Percentiles rank a stretch among this genome's conserved stretches.
Evolutionary conservation across 2,797 vertebrate species (phyloP).

Genomic region (Clarias pachynema): DNA sequence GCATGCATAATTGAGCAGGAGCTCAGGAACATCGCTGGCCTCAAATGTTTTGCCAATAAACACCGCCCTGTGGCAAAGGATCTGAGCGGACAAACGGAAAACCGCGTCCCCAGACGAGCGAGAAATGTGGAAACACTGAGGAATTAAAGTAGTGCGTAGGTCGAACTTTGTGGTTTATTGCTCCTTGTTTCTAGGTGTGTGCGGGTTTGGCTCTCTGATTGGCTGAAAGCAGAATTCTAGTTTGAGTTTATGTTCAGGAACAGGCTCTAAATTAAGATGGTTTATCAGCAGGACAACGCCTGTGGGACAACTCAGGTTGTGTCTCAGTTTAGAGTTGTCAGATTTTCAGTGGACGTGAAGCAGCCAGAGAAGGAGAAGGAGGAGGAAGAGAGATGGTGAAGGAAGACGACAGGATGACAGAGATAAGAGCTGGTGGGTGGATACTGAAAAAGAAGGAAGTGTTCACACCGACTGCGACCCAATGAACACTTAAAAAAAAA

Average conservation of each 20-base stretch:
- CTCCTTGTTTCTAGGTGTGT: neutral
- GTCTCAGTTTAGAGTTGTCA: conserved; percentile 32
- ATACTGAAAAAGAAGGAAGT: neutral
- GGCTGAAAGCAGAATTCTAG: neutral
- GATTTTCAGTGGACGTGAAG: conserved; percentile 2
- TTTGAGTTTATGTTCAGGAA: neutral
- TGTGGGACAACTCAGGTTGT: conserved; percentile 19
- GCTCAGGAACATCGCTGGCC: neutral
- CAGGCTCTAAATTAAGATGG: conserved; percentile 6
- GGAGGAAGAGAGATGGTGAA: conserved; percentile 21
- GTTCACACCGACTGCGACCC: conserved; percentile 14
- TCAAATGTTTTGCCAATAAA: neutral
- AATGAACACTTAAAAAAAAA: neutral
- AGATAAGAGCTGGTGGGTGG: conserved; percentile 22
- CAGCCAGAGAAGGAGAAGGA: neutral
- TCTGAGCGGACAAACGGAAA: neutral
- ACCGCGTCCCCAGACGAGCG: neutral
- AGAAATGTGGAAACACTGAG: neutral
- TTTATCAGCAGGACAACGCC: conserved; percentile 32
- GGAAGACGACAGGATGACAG: conserved; percentile 11
- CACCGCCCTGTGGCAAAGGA: neutral
- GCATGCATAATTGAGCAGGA: conserved; percentile 32
- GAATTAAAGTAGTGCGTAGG: neutral
- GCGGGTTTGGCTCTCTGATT: neutral
- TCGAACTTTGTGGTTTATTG: conserved; percentile 6